These are phyloP conservation scores for Rhinatrema bivittatum DNA, from an alignment of 2,797 vertebrate species.

Conservation along the genomic window DNA sequence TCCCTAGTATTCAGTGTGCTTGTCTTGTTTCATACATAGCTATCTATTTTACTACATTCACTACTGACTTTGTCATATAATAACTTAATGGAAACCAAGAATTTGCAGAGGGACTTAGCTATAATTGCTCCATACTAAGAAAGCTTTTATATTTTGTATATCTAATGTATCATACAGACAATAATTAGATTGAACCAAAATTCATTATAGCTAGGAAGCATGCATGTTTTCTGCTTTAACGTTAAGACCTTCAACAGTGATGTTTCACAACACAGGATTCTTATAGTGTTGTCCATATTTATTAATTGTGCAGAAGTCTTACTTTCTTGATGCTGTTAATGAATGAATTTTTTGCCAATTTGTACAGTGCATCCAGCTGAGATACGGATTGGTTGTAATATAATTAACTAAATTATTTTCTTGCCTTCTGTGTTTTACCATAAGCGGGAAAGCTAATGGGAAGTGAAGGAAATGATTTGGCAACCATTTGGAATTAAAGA, in stretches of 20 bases:
- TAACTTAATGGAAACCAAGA: neutral
- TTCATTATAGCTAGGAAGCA: neutral
- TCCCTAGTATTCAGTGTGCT: neutral
- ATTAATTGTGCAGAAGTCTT: neutral
- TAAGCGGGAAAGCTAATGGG: too few relatives aligned
- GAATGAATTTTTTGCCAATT: too few relatives aligned
- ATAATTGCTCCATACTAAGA: neutral
- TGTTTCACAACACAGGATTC: neutral
- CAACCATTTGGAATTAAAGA: too few relatives aligned
- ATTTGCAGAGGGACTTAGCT: neutral
- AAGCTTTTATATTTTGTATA: neutral
- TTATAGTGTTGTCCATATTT: neutral
- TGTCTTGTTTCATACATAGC: neutral
- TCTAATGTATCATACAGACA: neutral
- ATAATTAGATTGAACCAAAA: neutral
- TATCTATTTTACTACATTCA: neutral
- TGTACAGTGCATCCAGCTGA: too few relatives aligned
- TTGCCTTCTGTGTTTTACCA: too few relatives aligned
- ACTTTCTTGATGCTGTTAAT: too few relatives aligned
- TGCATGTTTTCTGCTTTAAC: neutral
- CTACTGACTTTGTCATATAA: slow-evolving; percentile 3
- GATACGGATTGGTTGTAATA: too few relatives aligned
- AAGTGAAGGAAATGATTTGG: too few relatives aligned
- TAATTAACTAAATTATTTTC: too few relatives aligned
- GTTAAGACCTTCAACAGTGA: neutral